Conservation (phyloP, 2,888 invertebrate genomes). For the Neoscelio sp. region DNA sequence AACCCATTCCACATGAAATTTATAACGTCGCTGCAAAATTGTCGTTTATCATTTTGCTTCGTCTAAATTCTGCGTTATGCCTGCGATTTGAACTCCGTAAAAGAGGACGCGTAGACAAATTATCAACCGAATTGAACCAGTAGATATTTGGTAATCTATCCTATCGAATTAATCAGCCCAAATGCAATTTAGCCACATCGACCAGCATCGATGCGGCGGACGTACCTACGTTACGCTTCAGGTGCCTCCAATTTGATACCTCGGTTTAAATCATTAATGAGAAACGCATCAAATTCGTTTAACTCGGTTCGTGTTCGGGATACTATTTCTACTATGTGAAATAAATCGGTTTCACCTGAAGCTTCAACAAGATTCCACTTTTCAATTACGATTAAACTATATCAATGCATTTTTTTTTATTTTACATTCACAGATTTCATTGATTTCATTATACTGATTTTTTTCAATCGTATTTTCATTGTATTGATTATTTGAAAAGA, state of each 20-base stretch:
- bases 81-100: conserved; percentile 22
- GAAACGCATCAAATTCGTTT: conserved; percentile 79
- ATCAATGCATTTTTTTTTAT: neutral
- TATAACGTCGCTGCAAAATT: too few relatives aligned
- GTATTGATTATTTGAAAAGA: too few relatives aligned
- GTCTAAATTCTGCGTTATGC: conserved; percentile 6
- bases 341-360: conserved; percentile 65
- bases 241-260: conserved; percentile 79
- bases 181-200: conserved; percentile 82
- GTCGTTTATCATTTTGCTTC: neutral
- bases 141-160: conserved; percentile 80
- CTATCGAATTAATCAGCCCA: conserved; percentile 80
- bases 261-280: conserved; percentile 80
- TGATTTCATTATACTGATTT: too few relatives aligned
- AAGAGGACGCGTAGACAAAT: conserved; percentile 70
- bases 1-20: too few relatives aligned
- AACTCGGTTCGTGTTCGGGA: conserved; percentile 63
- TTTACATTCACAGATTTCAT: too few relatives aligned
- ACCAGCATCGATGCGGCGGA: conserved; percentile 76
- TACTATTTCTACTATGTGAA: conserved; percentile 58
- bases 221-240: conserved; percentile 76
- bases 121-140: conserved; percentile 80
- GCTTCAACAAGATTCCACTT: conserved; percentile 42
- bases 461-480: too few relatives aligned
- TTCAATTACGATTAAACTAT: conserved; percentile 27